Percentiles rank a stretch among this genome's conserved stretches.
These are phyloP conservation scores for Anastatus disparis DNA, from an alignment of 1,140 invertebrate species.

Conservation along the genomic window DNA sequence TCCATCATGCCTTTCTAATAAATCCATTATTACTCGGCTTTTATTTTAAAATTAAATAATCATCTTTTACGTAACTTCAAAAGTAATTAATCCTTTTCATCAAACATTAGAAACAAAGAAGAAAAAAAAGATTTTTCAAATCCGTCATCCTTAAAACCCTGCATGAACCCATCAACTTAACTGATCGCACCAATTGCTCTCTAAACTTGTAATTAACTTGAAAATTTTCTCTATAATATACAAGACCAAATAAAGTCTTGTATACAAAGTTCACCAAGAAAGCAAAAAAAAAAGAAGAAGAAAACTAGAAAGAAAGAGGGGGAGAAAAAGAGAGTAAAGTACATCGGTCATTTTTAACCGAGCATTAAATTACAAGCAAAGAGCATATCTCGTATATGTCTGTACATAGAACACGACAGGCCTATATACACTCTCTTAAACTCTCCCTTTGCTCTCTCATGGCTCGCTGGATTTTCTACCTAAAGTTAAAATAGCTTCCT, in stretches of 20 bases:
- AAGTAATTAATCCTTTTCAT: conserved; percentile 2
- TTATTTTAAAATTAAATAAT: no score
- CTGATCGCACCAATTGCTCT: neutral
- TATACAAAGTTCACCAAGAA: no score
- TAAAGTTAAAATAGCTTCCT: no score
- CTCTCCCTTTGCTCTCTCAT: neutral
- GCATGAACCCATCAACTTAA: neutral
- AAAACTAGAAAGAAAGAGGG: no score
- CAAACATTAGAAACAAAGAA: no score
- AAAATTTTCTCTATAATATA: neutral
- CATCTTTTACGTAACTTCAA: no score
- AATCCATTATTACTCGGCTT: no score
- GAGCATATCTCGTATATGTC: neutral
- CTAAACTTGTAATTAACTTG: neutral
- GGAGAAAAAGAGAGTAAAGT: no score
- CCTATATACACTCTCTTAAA: neutral
- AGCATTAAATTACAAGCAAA: neutral
- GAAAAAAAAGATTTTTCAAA: neutral
- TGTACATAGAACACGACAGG: neutral
- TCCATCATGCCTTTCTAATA: no score
- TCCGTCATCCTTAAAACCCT: neutral
- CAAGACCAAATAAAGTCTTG: neutral
- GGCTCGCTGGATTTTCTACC: neutral
- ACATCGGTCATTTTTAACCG: neutral
- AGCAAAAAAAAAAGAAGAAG: no score